Evolutionary conservation across 2,888 invertebrate species (phyloP).

Genomic region (Pristionchus japonicus): DNA sequence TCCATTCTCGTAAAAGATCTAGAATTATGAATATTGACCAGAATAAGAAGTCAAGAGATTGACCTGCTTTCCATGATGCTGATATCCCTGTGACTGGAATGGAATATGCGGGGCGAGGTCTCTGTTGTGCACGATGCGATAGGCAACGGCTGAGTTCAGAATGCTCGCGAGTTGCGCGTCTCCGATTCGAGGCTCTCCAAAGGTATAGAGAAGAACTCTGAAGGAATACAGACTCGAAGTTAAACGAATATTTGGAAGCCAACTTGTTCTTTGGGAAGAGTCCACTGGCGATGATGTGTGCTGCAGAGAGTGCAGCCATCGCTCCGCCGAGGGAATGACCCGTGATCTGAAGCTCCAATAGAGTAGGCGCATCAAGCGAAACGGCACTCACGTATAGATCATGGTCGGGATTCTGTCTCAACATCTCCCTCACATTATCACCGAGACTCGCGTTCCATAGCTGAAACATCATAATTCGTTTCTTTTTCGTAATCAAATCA

Average conservation of each 20-base stretch:
- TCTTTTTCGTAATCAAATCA: neutral
- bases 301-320: slow-evolving; percentile 62
- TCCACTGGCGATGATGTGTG: slow-evolving; percentile 47
- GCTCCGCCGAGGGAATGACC: slow-evolving; percentile 65
- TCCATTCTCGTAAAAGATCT: neutral
- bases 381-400: neutral
- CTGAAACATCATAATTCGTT: neutral
- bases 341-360: slow-evolving; percentile 52
- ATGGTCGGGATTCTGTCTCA: neutral
- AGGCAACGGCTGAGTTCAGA: slow-evolving; percentile 9
- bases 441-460: slow-evolving; percentile 4
- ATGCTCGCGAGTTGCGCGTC: neutral
- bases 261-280: neutral
- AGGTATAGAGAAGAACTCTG: neutral
- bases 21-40: neutral
- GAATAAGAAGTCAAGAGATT: neutral
- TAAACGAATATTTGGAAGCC: no score
- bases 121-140: slow-evolving; percentile 46
- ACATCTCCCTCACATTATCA: neutral
- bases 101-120: slow-evolving; percentile 49
- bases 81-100: slow-evolving; percentile 36
- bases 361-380: neutral
- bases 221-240: neutral
- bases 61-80: slow-evolving; percentile 32
- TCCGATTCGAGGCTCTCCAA: neutral